These are phyloP conservation scores for Boulengeromyrus knoepffleri DNA, from an alignment of 2,113 vertebrate genomes.

Conservation along the genomic window DNA sequence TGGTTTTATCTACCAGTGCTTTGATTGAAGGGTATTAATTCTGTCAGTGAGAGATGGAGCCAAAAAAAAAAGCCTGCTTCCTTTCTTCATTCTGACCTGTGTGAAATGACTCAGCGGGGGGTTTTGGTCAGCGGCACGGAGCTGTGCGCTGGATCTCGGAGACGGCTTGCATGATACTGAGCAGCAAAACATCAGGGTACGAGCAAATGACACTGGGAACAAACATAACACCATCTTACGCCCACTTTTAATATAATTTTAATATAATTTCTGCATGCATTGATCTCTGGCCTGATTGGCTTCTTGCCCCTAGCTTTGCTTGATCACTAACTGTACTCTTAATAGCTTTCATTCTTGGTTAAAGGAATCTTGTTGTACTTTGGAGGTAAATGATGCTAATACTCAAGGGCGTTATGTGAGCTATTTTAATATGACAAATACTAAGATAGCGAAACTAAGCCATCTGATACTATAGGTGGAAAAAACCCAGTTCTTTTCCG, in stretches of 20 bases:
- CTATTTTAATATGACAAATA: conserved; percentile 2
- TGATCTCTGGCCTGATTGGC: neutral
- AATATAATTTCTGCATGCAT: neutral
- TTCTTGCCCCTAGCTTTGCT: neutral
- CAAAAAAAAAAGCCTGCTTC: neutral
- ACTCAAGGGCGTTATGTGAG: neutral
- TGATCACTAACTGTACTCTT: neutral
- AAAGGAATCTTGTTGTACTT: conserved; percentile 4
- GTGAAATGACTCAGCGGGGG: neutral
- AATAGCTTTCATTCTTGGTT: neutral
- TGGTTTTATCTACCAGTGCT: neutral
- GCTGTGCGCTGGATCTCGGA: neutral
- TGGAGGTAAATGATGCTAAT: neutral
- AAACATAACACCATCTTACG: neutral
- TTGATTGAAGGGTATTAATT: neutral
- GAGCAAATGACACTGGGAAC: neutral
- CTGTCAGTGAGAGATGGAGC: neutral
- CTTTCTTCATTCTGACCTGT: neutral
- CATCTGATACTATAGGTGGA: neutral
- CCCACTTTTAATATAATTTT: neutral
- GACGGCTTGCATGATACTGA: neutral
- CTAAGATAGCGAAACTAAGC: neutral
- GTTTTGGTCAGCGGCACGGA: neutral
- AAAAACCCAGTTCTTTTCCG: neutral
- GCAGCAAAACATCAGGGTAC: neutral